phyloP scores from a whole-genome alignment of 30 jellyfish, hydroid and myxozoan species.

The Mastigias papua region DNA sequence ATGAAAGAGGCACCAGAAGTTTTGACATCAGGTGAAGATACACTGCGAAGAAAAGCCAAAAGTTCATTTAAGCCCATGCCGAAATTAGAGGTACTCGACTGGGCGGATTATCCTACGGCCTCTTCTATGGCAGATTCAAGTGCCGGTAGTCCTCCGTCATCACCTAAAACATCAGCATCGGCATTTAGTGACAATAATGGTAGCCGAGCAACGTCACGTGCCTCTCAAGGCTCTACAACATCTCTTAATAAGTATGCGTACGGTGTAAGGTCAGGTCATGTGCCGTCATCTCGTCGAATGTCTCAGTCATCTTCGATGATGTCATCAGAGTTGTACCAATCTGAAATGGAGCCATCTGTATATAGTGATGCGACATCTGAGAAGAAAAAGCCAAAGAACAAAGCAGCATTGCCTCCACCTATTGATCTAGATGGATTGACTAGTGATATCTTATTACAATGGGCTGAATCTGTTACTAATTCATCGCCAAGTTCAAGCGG shows the following conservation, averaged over 20 bases:
- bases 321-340: slow-evolving; percentile 98
- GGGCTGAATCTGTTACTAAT: slow-evolving; percentile 99
- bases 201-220: slow-evolving; percentile 95
- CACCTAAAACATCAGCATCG: slow-evolving; percentile 96
- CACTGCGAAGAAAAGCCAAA: slow-evolving; percentile 90
- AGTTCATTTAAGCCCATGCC: slow-evolving; percentile 96
- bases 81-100: slow-evolving; percentile 86
- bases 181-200: slow-evolving; percentile 91
- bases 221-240: slow-evolving; percentile 95
- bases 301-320: slow-evolving; percentile 99
- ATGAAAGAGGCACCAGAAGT: slow-evolving; percentile 82
- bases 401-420: slow-evolving; percentile 95
- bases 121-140: slow-evolving; percentile 82
- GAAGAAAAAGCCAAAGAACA: slow-evolving; percentile 75
- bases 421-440: slow-evolving; percentile 95
- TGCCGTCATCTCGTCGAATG: slow-evolving; percentile 91
- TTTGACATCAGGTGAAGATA: slow-evolving; percentile 87
- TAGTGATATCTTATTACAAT: slow-evolving; percentile 95
- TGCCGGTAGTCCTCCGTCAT: slow-evolving; percentile 95
- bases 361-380: slow-evolving; percentile 96
- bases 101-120: slow-evolving; percentile 98
- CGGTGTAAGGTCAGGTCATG: slow-evolving; percentile 86
- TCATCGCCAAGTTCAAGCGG: slow-evolving; percentile 99
- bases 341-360: slow-evolving; percentile 99
- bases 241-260: slow-evolving; percentile 90